Base-by-base conservation (phyloP, 2,888 invertebrate species). In the Entomobrya multifasciata region DNA sequence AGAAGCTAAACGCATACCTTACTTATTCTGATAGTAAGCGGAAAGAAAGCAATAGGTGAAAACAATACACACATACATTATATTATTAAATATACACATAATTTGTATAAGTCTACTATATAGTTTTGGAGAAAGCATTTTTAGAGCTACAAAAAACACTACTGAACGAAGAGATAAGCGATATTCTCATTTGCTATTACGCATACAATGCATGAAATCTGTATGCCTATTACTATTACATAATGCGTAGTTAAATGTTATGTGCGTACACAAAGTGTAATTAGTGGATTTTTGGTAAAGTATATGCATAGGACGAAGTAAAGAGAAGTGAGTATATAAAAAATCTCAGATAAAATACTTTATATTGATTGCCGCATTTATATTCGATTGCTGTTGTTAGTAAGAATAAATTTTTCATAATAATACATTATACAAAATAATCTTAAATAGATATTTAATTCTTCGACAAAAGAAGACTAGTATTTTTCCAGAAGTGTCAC, bases 1-100 rank as follows among this genome's bases (percentile, higher is more conserved):
- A n/a, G n/a, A n/a, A n/a, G n/a, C n/a, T n/a, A n/a, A n/a, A n/a
- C n/a, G 36, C 27, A 13, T 15, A 25, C 5, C 6, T 27, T 22
- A 27, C 67, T 17, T 49, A 49, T 72, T 47, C 49, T 72, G 15
- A 72, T 72, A 49, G 72, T 27, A n/a, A 72, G 36, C 6, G 67
- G 10, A 79, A 79, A 79, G 79, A 79, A 79, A 79, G 79, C 79
- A 79, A 79, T 79, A 79, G 79, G 67, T 49, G 65, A 67, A 78
- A 79, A 79, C 65, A 79, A 79, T 79, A 79, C 65, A 30, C 30
- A 79, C 17, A 67, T 27, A 72, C 25, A 72, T 49, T 67, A 27
- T 49, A 30, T 25, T 22, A 27, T 27, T n/a, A 27, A 3, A 25
- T 17, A n/a, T 1, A 41, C 20, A 30, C 25, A 67, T 11, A 30